Base-by-base conservation (phyloP, 2,888 invertebrate genomes). In the Matsumyia berberina region DNA sequence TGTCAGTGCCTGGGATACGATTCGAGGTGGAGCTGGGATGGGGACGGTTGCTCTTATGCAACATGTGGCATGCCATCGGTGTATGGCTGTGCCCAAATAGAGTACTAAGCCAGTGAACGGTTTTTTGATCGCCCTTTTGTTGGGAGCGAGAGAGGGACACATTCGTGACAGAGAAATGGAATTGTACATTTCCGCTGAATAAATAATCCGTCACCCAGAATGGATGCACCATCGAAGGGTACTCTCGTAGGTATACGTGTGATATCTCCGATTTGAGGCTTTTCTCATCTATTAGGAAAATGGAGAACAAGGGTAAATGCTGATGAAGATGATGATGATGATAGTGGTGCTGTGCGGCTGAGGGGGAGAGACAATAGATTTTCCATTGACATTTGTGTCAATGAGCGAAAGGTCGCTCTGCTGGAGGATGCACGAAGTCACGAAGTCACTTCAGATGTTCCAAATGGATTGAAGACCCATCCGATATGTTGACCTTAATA, bases 111-210 rank as follows among this genome's bases (percentile, higher is more conserved):
- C 67, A 73, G 46, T 11, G 73, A 78, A 83, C 81, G 69, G 81
- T 81, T 81, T 81, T 76, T 69, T 57, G 55, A 51, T 76, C 55
- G 81, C 81, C 83, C 79, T 73, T 83, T 73, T 62, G 49, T 77
- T 51, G 69, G 15, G 24, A 15, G 35, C 49, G 29, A 19, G 11
- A 15, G 39, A 19, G 39, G 31, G 19, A 66, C 29, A 70, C 69
- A 73, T 83, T 83, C 83, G 83, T 83, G 83, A 83, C 79, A 79
- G 62, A 83, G 72, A 79, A 83, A 74, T 81, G 55, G 62, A 81
- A 79, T 79, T 79, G 80, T 60, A 76, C 80, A 76, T 80, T 85
- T 85, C 85, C 80, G 74, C 44, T 79, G 85, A 85, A 80, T 85
- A 80, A 74, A 80, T 80, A 85, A 76, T 69, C 64, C 74, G 64